phyloP scores from a whole-genome alignment of 1,140 invertebrate species.

The Holotrichia oblita region DNA sequence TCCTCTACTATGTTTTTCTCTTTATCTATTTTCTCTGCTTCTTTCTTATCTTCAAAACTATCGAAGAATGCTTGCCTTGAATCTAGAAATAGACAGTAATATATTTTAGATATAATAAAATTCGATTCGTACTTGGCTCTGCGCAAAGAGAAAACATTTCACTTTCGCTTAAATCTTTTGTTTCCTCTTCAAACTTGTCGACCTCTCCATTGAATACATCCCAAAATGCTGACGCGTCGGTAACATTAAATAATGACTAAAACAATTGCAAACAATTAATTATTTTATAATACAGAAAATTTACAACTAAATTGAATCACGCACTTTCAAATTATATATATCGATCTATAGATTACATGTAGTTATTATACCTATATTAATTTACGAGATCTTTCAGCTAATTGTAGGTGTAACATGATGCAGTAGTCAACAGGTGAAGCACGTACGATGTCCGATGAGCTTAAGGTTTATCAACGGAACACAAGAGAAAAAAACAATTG shows the following conservation, averaged over 20 bases:
- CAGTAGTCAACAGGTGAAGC: no score
- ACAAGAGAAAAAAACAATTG: no score
- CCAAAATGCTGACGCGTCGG: constrained; percentile 67
- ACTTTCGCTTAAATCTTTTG: constrained; percentile 66
- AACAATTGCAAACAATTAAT: constrained; percentile 48
- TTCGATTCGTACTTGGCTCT: constrained; percentile 59
- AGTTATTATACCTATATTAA: no score
- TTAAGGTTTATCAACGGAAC: no score
- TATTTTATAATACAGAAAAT: constrained; percentile 26
- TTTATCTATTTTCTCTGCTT: constrained; percentile 36
- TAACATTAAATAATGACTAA: constrained; percentile 64
- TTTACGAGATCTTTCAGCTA: no score
- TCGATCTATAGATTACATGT: no score
- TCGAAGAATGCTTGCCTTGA: constrained; percentile 49
- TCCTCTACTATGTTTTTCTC: neutral
- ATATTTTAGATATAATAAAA: constrained; percentile 5
- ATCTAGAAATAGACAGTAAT: constrained; percentile 46
- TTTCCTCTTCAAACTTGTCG: constrained; percentile 66
- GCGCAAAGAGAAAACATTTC: constrained; percentile 65
- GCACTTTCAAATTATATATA: no score
- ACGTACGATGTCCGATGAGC: no score
- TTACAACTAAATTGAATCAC: no score
- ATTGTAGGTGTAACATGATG: no score
- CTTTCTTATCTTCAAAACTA: constrained; percentile 48
- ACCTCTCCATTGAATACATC: constrained; percentile 68